These are phyloP conservation scores for Ommatoiulus sabulosus DNA, from an alignment of 2,888 invertebrate species.

Conservation along the genomic window DNA sequence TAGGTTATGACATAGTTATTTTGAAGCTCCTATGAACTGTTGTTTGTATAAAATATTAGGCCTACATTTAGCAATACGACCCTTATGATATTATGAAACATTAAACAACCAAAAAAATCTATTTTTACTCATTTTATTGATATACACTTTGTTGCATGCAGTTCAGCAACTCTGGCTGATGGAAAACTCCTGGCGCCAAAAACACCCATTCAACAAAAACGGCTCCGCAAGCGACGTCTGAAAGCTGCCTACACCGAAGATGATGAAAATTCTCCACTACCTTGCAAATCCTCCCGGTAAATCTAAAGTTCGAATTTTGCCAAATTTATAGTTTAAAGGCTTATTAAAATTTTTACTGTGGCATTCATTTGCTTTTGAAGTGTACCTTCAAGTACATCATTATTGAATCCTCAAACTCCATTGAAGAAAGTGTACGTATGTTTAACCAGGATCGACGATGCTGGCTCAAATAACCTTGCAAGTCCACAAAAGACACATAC, in stretches of 20 bases:
- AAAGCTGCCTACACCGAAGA: background rate
- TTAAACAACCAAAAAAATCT: too few relatives aligned
- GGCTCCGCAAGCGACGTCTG: background rate
- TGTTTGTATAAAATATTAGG: too few relatives aligned
- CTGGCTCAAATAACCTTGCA: background rate
- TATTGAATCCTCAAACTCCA: background rate
- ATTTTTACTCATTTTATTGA: background rate
- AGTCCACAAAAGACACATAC: background rate
- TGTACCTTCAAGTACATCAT: background rate
- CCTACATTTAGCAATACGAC: too few relatives aligned
- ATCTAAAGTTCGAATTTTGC: background rate
- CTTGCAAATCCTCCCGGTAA: conserved; percentile 6
- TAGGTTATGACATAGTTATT: too few relatives aligned
- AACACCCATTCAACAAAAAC: conserved; percentile 1
- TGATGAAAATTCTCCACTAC: conserved; percentile 1
- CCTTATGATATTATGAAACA: too few relatives aligned
- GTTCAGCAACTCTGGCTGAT: background rate
- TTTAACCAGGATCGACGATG: conserved; percentile 13
- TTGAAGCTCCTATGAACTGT: too few relatives aligned
- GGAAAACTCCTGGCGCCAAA: background rate
- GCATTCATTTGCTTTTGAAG: background rate
- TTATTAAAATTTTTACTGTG: background rate
- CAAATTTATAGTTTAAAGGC: too few relatives aligned
- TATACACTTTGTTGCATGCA: background rate
- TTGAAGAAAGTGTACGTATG: background rate